These are phyloP conservation scores for Onychomys leucogaster DNA, from an alignment of 2,797 vertebrate genomes.

Conservation along the genomic window DNA sequence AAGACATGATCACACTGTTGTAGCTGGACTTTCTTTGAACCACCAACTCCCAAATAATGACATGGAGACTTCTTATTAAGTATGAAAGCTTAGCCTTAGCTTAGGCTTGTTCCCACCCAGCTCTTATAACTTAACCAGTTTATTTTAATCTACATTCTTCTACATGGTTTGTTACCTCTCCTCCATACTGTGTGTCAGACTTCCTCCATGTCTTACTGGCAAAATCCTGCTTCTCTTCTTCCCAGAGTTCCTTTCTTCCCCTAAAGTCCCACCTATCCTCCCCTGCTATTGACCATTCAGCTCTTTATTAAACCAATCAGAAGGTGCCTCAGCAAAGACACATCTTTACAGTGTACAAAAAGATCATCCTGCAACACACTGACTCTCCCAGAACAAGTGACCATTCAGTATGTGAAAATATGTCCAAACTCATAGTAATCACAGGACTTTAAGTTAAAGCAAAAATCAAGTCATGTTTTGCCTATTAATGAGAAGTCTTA, in stretches of 20 bases:
- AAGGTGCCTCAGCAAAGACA: too few species aligned
- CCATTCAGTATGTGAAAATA: neutral
- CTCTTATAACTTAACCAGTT: neutral
- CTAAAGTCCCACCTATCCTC: too few species aligned
- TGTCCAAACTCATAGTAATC: neutral
- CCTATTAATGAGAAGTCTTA: neutral
- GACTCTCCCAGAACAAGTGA: too few species aligned
- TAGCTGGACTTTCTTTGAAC: neutral
- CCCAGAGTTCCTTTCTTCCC: too few species aligned
- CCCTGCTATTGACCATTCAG: too few species aligned
- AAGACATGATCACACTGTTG: neutral
- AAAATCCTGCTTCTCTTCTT: too few species aligned
- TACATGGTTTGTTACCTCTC: neutral
- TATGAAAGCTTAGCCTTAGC: neutral
- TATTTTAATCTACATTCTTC: neutral
- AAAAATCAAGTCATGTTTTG: neutral
- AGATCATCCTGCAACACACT: too few species aligned
- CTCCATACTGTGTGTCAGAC: neutral
- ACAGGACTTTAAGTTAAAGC: neutral
- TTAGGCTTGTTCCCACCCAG: neutral
- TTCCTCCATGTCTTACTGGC: too few species aligned
- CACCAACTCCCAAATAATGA: neutral
- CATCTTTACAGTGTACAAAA: too few species aligned
- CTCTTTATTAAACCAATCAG: too few species aligned
- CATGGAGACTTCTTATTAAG: neutral